Evolutionary conservation across 2,888 invertebrate genomes (phyloP).

Genomic region (Sphinx pinastri): DNA sequence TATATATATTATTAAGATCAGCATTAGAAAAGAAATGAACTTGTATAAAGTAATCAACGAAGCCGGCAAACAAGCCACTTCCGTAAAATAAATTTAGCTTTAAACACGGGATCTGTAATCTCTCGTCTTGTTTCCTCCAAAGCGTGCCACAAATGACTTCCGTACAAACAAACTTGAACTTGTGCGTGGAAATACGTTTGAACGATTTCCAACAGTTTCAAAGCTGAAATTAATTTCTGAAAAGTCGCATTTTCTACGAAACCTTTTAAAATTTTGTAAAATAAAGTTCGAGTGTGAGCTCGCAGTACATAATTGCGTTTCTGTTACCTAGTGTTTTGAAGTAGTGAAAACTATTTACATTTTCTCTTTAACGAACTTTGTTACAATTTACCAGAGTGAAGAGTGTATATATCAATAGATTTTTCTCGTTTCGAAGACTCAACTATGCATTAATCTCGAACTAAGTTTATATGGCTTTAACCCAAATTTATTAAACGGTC

Average conservation of each 20-base stretch:
- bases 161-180: conserved; percentile 18
- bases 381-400: no score
- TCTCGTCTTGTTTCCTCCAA: conserved; percentile 11
- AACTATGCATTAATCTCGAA: no score
- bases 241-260: neutral
- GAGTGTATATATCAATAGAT: no score
- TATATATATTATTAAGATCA: no score
- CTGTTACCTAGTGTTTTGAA: neutral
- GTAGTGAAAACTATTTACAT: neutral
- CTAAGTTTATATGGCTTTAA: no score
- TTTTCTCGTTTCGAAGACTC: no score
- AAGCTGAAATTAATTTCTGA: conserved; percentile 19
- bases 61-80: neutral
- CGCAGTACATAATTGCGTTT: neutral
- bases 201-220: conserved; percentile 11
- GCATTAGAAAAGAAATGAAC: neutral
- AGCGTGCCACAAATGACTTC: conserved; percentile 16
- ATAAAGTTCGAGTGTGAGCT: neutral
- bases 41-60: neutral
- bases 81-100: neutral
- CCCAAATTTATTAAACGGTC: no score
- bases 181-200: conserved; percentile 16
- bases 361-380: no score
- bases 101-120: conserved; percentile 3
- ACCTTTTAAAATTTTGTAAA: neutral